Evolutionary conservation across 2,888 invertebrate genomes (phyloP), one percentile per base, ranked within the genome.

Genomic region (Tenthredo mesomela): DNA sequence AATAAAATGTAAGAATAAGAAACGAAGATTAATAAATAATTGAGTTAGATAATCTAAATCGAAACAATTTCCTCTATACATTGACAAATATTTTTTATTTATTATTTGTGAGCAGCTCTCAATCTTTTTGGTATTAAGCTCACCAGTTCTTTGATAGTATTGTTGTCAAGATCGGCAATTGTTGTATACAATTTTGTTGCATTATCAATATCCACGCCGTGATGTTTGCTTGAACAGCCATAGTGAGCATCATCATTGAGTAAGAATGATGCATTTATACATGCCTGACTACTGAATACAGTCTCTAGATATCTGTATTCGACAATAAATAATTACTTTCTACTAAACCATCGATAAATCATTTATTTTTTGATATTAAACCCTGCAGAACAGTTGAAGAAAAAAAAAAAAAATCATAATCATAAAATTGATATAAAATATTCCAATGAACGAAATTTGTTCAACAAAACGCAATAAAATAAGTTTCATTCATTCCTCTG

Each of bases 181-280:
- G 95, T 92, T 50, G 95, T 95, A 92, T 98, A 98, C 3, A 96
- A 95, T 88, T 95, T 94, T 88, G 95, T 95, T 0, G 96, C 97
- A 87, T 93, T 92, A 29, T 93, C 94, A 37, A 98, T 92, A 93
- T 98, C 96, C 0, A 99, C 94, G 0, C 98, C 98, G 88, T 96
- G 96, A 91, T 97, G 96, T 90, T 96, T 97, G 67, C 96, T 96
- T 77, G 96, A 96, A 92, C 98, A 98, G 84, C 96, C 96, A 91
- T 95, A 97, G 92, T 98, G 98, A 15, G 94, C 94, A 87, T 96
- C 96, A 88, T 96, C 94, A 0, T 94, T 89, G 70, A 95, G 86
- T 84, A 98, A 94, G 93, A 98, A 99, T 0, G 99, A 99, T 5
- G 95, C 97, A 93, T 99, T 99, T 61, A 98, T 92, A 92, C 98